Conservation (phyloP, 2,888 invertebrate species). For the Agriopis marginaria region DNA sequence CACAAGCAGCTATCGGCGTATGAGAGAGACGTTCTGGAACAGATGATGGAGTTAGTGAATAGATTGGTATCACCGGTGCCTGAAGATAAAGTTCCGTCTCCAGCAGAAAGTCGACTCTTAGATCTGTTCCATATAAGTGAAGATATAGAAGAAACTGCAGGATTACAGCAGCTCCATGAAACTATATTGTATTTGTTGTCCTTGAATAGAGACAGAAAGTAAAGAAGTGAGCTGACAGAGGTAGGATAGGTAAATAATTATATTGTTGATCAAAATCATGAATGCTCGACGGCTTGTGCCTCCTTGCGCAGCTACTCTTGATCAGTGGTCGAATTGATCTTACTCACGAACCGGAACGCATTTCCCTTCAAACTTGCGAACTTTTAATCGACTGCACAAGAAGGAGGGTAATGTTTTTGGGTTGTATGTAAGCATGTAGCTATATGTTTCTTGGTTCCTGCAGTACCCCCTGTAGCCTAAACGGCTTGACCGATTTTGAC, state of each 20-base stretch:
- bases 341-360: no score
- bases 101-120: constrained; percentile 12
- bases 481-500: no score
- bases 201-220: constrained; percentile 1
- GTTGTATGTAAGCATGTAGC: no score
- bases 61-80: constrained; percentile 1
- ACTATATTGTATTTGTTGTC: constrained; percentile 17
- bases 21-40: constrained; percentile 21
- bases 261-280: neutral
- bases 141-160: constrained; percentile 4
- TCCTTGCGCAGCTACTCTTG: no score
- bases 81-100: constrained; percentile 11
- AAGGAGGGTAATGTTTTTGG: no score
- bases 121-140: constrained; percentile 14
- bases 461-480: no score
- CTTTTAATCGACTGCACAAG: no score
- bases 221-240: neutral
- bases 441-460: no score
- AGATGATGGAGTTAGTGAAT: constrained; percentile 19
- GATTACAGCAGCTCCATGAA: constrained; percentile 9
- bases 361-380: no score
- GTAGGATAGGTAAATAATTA: neutral
- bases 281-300: neutral
- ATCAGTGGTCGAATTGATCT: no score
- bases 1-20: neutral